Conservation (phyloP, 2,113 vertebrate species). For the Anseranas semipalmata region DNA sequence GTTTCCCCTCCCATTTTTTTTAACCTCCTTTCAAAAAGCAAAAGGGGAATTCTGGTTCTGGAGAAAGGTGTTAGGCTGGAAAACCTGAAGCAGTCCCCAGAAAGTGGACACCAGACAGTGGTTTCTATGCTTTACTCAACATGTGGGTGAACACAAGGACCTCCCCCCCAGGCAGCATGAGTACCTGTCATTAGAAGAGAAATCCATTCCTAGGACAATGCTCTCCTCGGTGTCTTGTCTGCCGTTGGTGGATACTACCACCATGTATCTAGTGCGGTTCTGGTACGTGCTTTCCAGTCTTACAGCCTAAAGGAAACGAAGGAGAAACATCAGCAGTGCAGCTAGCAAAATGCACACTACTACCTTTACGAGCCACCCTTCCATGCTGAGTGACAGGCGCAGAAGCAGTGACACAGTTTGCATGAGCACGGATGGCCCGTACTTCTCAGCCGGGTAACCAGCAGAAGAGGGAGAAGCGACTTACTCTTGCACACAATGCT, state of each 20-base stretch:
- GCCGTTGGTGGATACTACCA: constrained; percentile 95
- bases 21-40: background rate
- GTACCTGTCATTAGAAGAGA: constrained; percentile 91
- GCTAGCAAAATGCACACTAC: background rate
- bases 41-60: background rate
- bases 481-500: background rate
- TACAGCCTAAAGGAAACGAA: constrained; percentile 83
- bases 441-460: background rate
- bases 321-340: background rate
- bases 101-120: background rate
- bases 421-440: rapidly evolving
- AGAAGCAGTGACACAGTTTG: constrained; percentile 28
- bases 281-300: constrained; percentile 92
- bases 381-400: constrained; percentile 22
- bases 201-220: constrained; percentile 96
- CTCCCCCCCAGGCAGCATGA: background rate
- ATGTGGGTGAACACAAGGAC: background rate
- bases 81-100: background rate
- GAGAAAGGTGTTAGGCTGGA: background rate
- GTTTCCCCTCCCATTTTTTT: background rate
- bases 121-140: background rate
- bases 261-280: constrained; percentile 96
- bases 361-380: background rate
- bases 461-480: background rate
- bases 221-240: constrained; percentile 97